These are phyloP conservation scores for Tor tambroides DNA, from an alignment of 2,113 vertebrate species.

Conservation along the genomic window DNA sequence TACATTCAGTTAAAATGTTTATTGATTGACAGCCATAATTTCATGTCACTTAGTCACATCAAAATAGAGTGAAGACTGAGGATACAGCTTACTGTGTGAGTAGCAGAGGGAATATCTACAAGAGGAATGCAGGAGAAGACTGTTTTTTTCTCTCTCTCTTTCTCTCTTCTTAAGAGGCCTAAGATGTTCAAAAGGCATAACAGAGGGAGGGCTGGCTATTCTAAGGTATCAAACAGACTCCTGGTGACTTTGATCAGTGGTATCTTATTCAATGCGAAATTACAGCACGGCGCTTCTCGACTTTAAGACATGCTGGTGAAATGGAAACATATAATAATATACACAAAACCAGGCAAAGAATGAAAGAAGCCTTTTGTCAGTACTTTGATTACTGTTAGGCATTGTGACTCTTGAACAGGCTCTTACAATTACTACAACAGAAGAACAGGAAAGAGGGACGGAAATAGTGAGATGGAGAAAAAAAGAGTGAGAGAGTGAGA, in stretches of 20 bases:
- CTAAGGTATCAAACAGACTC: constrained; percentile 62
- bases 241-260: constrained; percentile 62
- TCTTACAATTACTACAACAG: constrained; percentile 60
- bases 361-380: constrained; percentile 60
- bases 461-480: constrained; percentile 9
- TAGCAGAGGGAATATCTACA: constrained; percentile 47
- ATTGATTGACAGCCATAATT: neutral
- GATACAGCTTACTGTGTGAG: constrained; percentile 29
- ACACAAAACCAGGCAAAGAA: constrained; percentile 59
- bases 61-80: neutral
- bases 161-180: constrained; percentile 53
- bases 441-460: constrained; percentile 37
- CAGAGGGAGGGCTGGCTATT: constrained; percentile 57
- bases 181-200: constrained; percentile 63
- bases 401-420: constrained; percentile 61
- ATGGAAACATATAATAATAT: constrained; percentile 64
- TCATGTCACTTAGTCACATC: neutral
- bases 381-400: constrained; percentile 63
- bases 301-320: constrained; percentile 56
- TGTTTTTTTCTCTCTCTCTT: constrained; percentile 3
- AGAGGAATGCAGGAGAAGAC: constrained; percentile 52
- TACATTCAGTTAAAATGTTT: neutral
- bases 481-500: constrained; percentile 5
- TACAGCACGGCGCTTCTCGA: constrained; percentile 46
- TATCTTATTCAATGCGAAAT: constrained; percentile 61